Percentiles rank a stretch among this genome's conserved stretches.
These are phyloP conservation scores for Urocynchramus pylzowi DNA, from an alignment of 2,113 vertebrate genomes.

Conservation along the genomic window DNA sequence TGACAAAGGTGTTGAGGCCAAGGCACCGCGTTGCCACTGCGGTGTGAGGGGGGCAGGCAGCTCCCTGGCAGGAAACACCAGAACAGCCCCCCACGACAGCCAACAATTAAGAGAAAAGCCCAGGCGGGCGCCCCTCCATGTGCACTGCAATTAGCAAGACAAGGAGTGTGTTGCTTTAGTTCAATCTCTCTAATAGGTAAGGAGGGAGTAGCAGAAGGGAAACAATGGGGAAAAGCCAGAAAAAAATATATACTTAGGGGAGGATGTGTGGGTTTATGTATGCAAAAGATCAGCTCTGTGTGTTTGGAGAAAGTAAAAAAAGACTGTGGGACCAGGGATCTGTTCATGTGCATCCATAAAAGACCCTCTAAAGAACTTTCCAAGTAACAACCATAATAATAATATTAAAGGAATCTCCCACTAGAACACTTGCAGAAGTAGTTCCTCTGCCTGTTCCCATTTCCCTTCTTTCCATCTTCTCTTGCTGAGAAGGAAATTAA, in stretches of 20 bases:
- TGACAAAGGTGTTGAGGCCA: background rate
- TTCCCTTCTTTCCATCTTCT: background rate
- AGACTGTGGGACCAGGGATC: background rate
- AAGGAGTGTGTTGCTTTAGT: slow-evolving; percentile 10
- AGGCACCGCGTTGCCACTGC: background rate
- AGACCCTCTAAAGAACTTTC: background rate
- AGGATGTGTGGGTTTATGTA: background rate
- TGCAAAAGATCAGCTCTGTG: background rate
- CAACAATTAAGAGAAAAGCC: slow-evolving; percentile 19
- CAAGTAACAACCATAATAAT: background rate
- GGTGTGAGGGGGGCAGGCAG: background rate
- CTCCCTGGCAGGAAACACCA: background rate
- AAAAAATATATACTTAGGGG: background rate
- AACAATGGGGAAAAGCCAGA: background rate
- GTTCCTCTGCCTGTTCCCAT: background rate
- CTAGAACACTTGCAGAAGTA: background rate
- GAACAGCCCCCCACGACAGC: background rate
- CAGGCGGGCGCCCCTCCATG: background rate
- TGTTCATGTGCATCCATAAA: background rate
- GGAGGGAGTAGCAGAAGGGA: background rate
- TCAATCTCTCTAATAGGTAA: background rate
- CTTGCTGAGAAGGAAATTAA: slow-evolving; percentile 57
- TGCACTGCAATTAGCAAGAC: slow-evolving; percentile 48
- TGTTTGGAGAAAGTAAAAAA: background rate
- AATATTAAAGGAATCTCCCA: background rate